These are phyloP conservation scores for Lucifuga dentata DNA, from an alignment of 2,113 vertebrate species.

Conservation along the genomic window DNA sequence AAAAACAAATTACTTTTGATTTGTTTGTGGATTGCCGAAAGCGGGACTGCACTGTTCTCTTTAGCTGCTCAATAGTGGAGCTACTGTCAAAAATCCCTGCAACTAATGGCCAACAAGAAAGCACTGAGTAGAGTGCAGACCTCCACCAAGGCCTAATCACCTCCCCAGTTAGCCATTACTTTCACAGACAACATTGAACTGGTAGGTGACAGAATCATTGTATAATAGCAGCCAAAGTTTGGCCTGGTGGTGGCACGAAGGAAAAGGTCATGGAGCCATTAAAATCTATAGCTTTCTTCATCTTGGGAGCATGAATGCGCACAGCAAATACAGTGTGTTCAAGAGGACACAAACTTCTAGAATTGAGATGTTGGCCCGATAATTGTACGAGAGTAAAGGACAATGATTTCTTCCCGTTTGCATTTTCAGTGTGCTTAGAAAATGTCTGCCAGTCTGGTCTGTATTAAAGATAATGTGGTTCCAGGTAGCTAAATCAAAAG, in stretches of 20 bases:
- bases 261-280: not conserved
- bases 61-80: constrained; percentile 20
- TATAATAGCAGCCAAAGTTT: not conserved
- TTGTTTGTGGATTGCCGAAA: constrained; percentile 6
- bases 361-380: no score
- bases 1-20: constrained; percentile 24
- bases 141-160: constrained; percentile 8
- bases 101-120: constrained; percentile 37
- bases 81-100: constrained; percentile 18
- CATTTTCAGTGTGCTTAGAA: no score
- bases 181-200: constrained; percentile 12
- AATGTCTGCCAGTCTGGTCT: no score
- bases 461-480: no score
- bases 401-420: no score
- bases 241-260: not conserved
- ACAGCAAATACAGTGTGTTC: no score
- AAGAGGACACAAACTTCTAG: no score
- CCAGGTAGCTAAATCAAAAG: no score
- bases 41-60: constrained; percentile 9
- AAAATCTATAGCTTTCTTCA: no score
- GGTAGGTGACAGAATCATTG: constrained; percentile 8
- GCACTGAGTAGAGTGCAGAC: constrained; percentile 15
- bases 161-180: constrained; percentile 12
- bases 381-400: no score
- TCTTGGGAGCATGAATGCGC: no score